Conservation (phyloP, 1,140 invertebrate genomes). For the Ceratitis capitata region DNA sequence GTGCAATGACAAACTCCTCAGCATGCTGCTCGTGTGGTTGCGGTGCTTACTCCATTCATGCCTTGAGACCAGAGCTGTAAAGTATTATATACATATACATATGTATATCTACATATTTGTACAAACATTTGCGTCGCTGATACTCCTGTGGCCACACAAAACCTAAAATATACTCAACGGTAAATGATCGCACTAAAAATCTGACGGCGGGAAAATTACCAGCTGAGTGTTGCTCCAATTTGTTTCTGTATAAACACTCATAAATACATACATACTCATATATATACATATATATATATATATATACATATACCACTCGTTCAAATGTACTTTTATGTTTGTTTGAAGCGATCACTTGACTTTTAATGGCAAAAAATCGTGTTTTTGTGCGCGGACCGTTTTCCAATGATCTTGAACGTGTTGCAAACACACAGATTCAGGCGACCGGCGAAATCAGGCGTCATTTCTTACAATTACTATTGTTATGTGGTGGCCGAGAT, state of each 20-base stretch:
- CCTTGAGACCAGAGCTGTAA: no score
- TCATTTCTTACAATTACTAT: background rate
- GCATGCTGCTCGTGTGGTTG: background rate
- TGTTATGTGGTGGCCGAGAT: background rate
- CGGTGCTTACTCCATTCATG: background rate
- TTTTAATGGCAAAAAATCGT: constrained; percentile 39
- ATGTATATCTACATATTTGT: no score
- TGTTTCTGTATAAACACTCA: background rate
- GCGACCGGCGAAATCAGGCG: background rate
- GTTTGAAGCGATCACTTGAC: background rate
- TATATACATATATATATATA: background rate
- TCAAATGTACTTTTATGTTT: background rate
- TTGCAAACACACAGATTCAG: background rate
- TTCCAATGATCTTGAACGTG: constrained; percentile 25
- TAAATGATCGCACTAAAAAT: no score
- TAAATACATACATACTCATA: background rate
- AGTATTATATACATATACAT: no score
- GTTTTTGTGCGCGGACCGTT: constrained; percentile 35
- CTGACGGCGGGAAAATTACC: no score
- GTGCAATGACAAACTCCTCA: background rate
- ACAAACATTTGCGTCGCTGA: no score
- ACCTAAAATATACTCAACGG: no score
- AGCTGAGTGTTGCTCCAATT: no score
- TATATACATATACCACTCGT: background rate
- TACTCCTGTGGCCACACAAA: no score